Evolutionary conservation across 2,888 invertebrate species (phyloP), one percentile per base, ranked within the genome.

Genomic region (Caenorhabditis wallacei): DNA sequence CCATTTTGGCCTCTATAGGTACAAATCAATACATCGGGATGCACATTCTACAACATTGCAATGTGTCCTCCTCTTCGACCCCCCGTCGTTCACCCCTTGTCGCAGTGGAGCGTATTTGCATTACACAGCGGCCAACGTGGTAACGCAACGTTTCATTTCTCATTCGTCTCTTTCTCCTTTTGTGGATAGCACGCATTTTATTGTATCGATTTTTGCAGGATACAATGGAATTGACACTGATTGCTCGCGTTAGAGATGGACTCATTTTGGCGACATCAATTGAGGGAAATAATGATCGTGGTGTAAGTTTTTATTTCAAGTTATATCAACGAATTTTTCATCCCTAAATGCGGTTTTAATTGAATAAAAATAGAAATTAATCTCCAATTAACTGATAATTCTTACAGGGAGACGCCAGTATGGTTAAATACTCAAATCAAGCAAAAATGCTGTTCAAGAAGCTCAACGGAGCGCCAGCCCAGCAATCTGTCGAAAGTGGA

Each of bases 371-470:
- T n/a, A n/a, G n/a, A n/a, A n/a, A n/a, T n/a, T n/a, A n/a, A n/a
- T n/a, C n/a, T n/a, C n/a, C n/a, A n/a, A n/a, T n/a, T n/a, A n/a
- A n/a, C n/a, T n/a, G n/a, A n/a, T n/a, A n/a, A n/a, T 18, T 63
- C 80, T 92, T 92, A 90, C 94, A 98, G 97, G 95, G 95, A 87
- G 98, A 97, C 79, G 95, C 96, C 93, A 96, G 95, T 93, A 95
- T 98, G 92, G 94, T 97, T 93, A 98, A 99, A 92, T 99, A 98
- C 93, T 98, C 98, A 93, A 98, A 97, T 93, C 98, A 99, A 94
- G 99, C 99, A 46, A 99, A 99, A 94, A 95, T 97, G 95, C 94
- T 99, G 90, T 98, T 99, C 94, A 95, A 96, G 91, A 97, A 97
- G 93, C 94, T 99, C 92, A 95, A 95, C 88, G 95, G 96, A 92